Base-by-base conservation (phyloP, 2,797 vertebrate species). In the Phoebastria nigripes region DNA sequence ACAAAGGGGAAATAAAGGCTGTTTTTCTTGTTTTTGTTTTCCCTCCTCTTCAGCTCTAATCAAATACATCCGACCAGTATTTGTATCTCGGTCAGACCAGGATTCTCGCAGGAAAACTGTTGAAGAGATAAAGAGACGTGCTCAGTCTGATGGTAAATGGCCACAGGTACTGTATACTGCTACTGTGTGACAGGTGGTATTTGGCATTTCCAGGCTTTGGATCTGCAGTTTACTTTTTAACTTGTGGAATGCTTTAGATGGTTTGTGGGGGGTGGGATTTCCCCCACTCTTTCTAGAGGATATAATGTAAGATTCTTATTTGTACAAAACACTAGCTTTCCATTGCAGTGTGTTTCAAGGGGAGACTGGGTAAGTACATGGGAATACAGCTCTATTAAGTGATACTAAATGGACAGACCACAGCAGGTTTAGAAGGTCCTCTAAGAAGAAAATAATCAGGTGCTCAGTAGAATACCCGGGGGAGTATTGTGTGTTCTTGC, bases 71-170 rank as follows among this genome's bases (percentile, higher is more conserved):
- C 98, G 99, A 80, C 99, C 99, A 1, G 99, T 99, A 66, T 99
- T 99, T 73, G 99, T 99, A 22, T 99, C 99, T 25, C 98, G 99
- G 56, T 99, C 98, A 17, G 99, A 99, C 98, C 99, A 99, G 96
- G 98, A 99, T 97, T 99, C 99, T 56, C 99, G 99, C 55, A 98
- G 98, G 96, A 99, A 99, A 97, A 99, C 99, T 0, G 99, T 99
- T 89, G 99, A 99, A 94, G 99, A 99, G 97, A 99, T 99, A 93
- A 99, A 97, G 96, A 98, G 98, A 31, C 98, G 99, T 93, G 99
- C 99, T 25, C 99, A 98, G 83, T 99, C 99, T 18, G 97, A 98
- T 51, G 99, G 99, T 70, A 98, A 98, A 95, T 99, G 99, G 99
- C 99, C 99, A 84, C 99, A 99, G 99, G 99, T 99, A 98, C 82